phyloP scores from a whole-genome alignment of 2,888 invertebrate genomes.

The Seladonia tumulorum region DNA sequence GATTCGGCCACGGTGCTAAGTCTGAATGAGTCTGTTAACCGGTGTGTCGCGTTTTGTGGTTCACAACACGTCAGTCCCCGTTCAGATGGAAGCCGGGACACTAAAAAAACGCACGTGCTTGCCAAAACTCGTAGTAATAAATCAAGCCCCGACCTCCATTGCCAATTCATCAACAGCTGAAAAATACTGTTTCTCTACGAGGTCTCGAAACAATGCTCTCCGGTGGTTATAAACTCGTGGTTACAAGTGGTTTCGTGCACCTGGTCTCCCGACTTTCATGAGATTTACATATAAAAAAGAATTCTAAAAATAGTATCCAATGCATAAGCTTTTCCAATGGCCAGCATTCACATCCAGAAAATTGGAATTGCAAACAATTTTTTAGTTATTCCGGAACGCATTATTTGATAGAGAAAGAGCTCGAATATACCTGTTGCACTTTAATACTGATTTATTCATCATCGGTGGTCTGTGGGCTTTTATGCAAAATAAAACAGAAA shows the following conservation, averaged over 20 bases:
- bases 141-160: not conserved
- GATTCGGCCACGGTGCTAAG: not conserved
- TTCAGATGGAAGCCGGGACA: not conserved
- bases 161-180: not conserved
- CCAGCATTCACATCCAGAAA: no score
- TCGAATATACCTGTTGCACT: not conserved
- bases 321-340: no score
- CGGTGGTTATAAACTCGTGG: not conserved
- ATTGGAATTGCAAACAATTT: not conserved
- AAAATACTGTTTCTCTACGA: not conserved
- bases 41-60: not conserved
- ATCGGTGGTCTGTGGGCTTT: not conserved
- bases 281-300: not conserved
- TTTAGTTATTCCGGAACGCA: no score
- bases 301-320: no score
- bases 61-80: not conserved
- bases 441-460: not conserved
- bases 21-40: not conserved
- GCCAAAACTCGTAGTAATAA: not conserved
- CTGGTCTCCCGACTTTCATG: not conserved
- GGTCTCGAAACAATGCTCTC: not conserved
- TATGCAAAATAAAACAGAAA: not conserved
- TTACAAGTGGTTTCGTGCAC: not conserved
- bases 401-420: no score
- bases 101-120: not conserved